These are phyloP conservation scores for Aporophyla lueneburgensis DNA, from an alignment of 2,888 invertebrate genomes.

Conservation along the genomic window DNA sequence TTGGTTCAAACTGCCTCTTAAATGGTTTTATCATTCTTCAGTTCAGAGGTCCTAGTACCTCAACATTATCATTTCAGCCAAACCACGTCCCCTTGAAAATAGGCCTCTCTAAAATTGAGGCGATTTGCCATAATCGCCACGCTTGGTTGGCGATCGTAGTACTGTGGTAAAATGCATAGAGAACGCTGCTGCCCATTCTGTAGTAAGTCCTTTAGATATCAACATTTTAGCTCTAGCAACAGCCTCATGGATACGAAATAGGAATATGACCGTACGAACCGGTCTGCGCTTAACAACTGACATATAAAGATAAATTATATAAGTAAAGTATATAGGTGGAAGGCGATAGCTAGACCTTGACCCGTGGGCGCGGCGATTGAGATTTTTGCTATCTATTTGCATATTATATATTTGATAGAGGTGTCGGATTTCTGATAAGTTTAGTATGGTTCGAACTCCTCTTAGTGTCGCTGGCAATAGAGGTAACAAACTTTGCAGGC, in stretches of 20 bases:
- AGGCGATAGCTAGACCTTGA: constrained; percentile 35
- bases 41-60: background rate
- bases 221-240: background rate
- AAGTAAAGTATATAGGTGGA: constrained; percentile 26
- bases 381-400: constrained; percentile 13
- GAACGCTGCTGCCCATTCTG: too few relatives aligned
- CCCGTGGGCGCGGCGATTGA: background rate
- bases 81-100: too few relatives aligned
- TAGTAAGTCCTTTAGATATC: too few relatives aligned
- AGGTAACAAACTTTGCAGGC: too few relatives aligned
- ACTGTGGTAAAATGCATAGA: too few relatives aligned
- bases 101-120: too few relatives aligned
- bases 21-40: constrained; percentile 16
- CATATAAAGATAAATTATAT: constrained; percentile 47
- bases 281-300: constrained; percentile 38
- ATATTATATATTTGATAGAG: background rate
- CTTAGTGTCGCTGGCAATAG: too few relatives aligned
- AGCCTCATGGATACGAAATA: background rate
- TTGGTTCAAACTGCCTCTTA: constrained; percentile 26
- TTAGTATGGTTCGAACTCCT: background rate
- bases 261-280: constrained; percentile 27
- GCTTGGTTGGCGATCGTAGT: too few relatives aligned
- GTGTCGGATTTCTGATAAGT: background rate
- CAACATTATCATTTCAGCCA: too few relatives aligned
- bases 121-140: too few relatives aligned